Evolutionary conservation across 2,797 vertebrate genomes (phyloP), one percentile per base, ranked within the genome.

Genomic region (Siniperca undulata): DNA sequence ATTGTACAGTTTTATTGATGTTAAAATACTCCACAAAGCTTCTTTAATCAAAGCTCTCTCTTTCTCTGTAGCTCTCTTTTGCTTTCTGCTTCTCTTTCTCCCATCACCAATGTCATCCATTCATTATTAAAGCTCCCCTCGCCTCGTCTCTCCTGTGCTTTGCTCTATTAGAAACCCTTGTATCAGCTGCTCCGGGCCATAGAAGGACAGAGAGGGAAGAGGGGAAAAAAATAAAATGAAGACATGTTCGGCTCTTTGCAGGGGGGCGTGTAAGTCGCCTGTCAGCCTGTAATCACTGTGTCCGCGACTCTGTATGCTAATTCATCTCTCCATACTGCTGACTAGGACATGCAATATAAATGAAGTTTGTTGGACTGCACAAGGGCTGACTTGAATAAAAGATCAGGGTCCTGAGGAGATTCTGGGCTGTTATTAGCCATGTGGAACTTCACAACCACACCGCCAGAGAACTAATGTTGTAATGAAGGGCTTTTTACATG

Each of bases 321-420:
- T 98, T 96, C 96, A 93, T 95, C 95, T 81, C 88, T 93, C 80
- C 95, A 96, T 97, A 96, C 96, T 93, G 96, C 97, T 97, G 97
- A 97, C 97, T 97, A 96, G 96, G 96, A 96, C 96, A 96, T 97
- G 97, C 96, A 97, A 97, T 95, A 97, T 97, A 97, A 97, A 97
- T 96, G 97, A 97, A 97, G 97, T 97, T 97, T 96, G 95, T 95
- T 95, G 95, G 96, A 96, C 96, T 96, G 96, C 96, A 96, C 89
- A 86, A 90, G 89, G 91, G 92, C 93, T 94, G 92, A 89, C 89
- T 92, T 90, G 93, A 94, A 93, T 92, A 93, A 93, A 92, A 94
- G 89, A 93, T 92, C 92, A 92, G 92, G 92, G 90, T 94, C 93
- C 93, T 88, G 91, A 91, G 91, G 92, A 93, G 91, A 94, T 91